A percentile compares a stretch with the other conserved stretches of the same genome.
These are phyloP conservation scores for Harpegnathos saltator DNA, from an alignment of 1,140 invertebrate species.

Conservation along the genomic window DNA sequence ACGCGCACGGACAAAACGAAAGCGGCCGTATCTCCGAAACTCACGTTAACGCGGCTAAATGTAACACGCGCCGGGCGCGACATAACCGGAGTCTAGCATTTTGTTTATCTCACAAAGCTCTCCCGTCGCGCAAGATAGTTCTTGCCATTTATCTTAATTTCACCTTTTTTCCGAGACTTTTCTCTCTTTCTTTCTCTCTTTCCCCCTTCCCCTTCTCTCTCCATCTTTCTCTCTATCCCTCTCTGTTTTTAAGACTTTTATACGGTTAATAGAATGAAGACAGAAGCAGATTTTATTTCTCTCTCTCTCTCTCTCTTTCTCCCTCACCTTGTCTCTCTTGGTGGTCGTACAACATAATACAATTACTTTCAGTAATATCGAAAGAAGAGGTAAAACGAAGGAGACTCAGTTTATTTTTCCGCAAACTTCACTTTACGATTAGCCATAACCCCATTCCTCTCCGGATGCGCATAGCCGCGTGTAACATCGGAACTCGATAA, in stretches of 20 bases:
- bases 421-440: neutral
- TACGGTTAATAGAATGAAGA: neutral
- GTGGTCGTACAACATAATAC: neutral
- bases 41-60: constrained; percentile 35
- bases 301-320: no score
- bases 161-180: neutral
- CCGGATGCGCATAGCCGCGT: neutral
- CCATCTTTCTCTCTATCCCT: no score
- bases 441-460: neutral
- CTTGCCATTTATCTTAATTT: constrained; percentile 34
- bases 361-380: neutral
- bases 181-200: neutral
- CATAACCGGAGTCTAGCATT: constrained; percentile 13
- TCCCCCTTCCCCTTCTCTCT: no score
- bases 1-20: constrained; percentile 4
- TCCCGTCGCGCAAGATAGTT: neutral
- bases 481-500: neutral
- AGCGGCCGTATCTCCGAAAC: constrained; percentile 14
- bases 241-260: neutral
- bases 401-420: neutral
- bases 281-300: no score
- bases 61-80: neutral
- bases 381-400: neutral
- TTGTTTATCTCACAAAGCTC: constrained; percentile 32
- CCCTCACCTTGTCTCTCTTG: neutral